Evolutionary conservation across 2,888 invertebrate genomes (phyloP).

Genomic region (Hirtodrosophila duncani): DNA sequence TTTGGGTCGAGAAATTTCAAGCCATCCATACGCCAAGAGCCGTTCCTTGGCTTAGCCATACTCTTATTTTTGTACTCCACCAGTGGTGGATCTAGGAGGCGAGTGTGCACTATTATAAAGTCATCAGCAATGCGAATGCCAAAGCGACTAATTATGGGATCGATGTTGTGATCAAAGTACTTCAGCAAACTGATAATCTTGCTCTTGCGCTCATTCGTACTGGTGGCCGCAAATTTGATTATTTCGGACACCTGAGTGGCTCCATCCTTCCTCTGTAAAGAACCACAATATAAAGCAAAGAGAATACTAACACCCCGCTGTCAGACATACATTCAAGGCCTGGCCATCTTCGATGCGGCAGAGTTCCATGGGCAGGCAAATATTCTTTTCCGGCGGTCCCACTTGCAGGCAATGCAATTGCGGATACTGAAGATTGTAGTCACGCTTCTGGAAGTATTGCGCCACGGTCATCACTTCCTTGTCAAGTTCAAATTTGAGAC

Average conservation of each 20-base stretch:
- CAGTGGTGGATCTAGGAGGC: conserved; percentile 87
- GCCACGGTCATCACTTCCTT: conserved; percentile 76
- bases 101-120: conserved; percentile 88
- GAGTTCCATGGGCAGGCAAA: conserved; percentile 90
- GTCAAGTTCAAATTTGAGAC: conserved; percentile 74
- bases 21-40: conserved; percentile 63
- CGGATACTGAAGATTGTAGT: conserved; percentile 80
- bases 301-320: background rate
- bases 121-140: conserved; percentile 86
- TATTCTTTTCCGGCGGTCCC: conserved; percentile 83
- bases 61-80: conserved; percentile 81
- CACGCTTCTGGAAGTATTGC: conserved; percentile 63
- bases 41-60: conserved; percentile 38
- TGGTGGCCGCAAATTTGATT: conserved; percentile 91
- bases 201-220: conserved; percentile 85
- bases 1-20: conserved; percentile 38
- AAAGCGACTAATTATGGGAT: conserved; percentile 86
- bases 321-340: conserved; percentile 79
- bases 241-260: conserved; percentile 90
- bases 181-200: conserved; percentile 84
- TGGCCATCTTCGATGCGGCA: conserved; percentile 89
- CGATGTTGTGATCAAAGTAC: conserved; percentile 64
- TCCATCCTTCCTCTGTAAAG: conserved; percentile 83
- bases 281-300: background rate
- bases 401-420: conserved; percentile 92